Base-by-base conservation (phyloP, 2,113 vertebrate species). In the Pleuronectes platessa region DNA sequence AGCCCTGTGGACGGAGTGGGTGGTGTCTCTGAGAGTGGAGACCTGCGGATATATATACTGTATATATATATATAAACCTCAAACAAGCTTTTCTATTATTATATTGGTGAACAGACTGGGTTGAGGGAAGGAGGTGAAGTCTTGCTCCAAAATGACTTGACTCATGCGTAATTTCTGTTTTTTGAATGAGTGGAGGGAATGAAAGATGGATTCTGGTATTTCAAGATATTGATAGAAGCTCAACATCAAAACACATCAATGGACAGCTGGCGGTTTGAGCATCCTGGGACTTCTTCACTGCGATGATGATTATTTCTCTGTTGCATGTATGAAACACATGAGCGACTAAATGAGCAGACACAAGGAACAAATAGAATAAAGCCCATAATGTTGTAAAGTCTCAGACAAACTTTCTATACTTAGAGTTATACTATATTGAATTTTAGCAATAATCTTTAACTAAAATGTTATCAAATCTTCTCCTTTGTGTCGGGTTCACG, bases 361-460 rank as follows among this genome's bases (percentile, higher is more conserved):
- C 76, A 62, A 17, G 59, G 56, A 75, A 47, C 54, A 26, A 76
- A 66, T 20, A 47, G 51, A 59, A 49, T 15, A 40, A 53, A 12
- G 61, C n/a, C 59, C 23, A 63, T 47, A 20, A 35, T 61, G 45
- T 51, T 73, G 68, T 61, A 37, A 45, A 65, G 12, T 42, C 40
- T 42, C 40, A 42, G 21, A 31, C 71, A 31, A 68, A 68, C 68
- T 60, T 54, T 51, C 59, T 68, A 31, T 74, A 18, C 23, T 72
- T 37, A 70, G 51, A 69, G 47, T 21, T 59, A 54, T 12, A 31
- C 24, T 40, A 7, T 14, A 49, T 65, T 59, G 2, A 74, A 75
- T 74, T 62, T 6, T 71, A 87, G 77, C 86, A 86, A 90, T 86
- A 84, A 87, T 64, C 64, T 64, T 40, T 27, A 81, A 14, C 10